Evolutionary conservation across 2,888 invertebrate genomes (phyloP), one percentile per base, ranked within the genome.

Genomic region (Mermis nigrescens): DNA sequence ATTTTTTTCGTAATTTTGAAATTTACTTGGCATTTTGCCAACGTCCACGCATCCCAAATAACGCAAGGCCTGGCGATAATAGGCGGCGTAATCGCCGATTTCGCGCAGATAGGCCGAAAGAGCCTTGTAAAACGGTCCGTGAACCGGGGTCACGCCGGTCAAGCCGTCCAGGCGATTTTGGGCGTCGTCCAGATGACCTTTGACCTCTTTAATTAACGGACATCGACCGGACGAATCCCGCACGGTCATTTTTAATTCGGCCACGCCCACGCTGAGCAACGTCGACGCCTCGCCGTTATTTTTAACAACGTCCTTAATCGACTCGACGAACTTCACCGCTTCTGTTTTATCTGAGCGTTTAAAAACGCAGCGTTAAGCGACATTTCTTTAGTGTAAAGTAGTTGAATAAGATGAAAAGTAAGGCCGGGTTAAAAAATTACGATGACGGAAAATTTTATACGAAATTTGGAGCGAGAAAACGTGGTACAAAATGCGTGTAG

Each of bases 91-190:
- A 66, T 90, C 85, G 0, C 89, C 90, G 68, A 73, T 65, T 60
- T 83, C 82, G 31, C 83, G 82, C 75, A 85, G 81, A 73, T 91
- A 90, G 69, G 38, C 51, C 19, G 62, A 57, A 2, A 91, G 89
- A 1, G 94, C 78, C 65, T 89, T 82, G 71, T 92, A 95, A 75
- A 88, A 95, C 69, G 88, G 80, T 29, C 89, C 90, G 71, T 95
- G 94, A 0, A 94, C 91, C 0, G 87, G 80, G 0, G 90, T 89
- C 1, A 94, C 83, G 29, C 91, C 91, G 70, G 92, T 90, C 0
- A 88, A 83, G 66, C 84, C 84, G 67, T 91, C 89, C 22, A 95
- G 76, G 22, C 85, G 81, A 28, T 80, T 81, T 67, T 88, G 86
- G 15, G 90, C 81, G 65, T 88, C 84, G 66, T 88, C 87, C 48